These are phyloP conservation scores for Pocota personata DNA, from an alignment of 2,888 invertebrate species.

Conservation along the genomic window DNA sequence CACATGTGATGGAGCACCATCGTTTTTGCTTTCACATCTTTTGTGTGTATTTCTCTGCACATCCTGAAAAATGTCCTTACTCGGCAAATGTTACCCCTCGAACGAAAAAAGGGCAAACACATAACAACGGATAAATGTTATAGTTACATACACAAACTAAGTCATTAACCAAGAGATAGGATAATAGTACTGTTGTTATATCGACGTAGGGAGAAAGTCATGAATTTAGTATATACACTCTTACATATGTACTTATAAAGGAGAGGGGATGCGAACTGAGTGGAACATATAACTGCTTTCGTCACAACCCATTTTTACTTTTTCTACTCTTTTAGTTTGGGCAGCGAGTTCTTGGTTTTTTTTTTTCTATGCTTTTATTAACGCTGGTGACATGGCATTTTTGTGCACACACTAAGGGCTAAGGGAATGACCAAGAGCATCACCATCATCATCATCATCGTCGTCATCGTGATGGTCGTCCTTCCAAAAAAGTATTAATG, in stretches of 20 bases:
- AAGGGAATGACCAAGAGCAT: constrained; percentile 28
- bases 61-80: constrained; percentile 53
- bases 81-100: constrained; percentile 51
- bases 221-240: not conserved
- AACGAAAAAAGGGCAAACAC: constrained; percentile 53
- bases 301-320: constrained; percentile 37
- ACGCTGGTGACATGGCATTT: constrained; percentile 64
- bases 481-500: constrained; percentile 55
- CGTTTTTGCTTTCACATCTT: constrained; percentile 34
- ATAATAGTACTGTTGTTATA: constrained; percentile 66
- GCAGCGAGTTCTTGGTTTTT: not conserved
- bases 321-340: not conserved
- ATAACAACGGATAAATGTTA: constrained; percentile 68
- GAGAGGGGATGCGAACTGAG: not conserved
- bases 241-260: too few relatives aligned
- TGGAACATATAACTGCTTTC: constrained; percentile 44
- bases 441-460: constrained; percentile 35
- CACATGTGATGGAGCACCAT: constrained; percentile 60
- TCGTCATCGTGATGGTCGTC: not conserved
- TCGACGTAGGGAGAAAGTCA: constrained; percentile 5
- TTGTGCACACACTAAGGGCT: constrained; percentile 29
- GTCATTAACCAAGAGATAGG: constrained; percentile 69
- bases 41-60: constrained; percentile 39
- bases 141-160: constrained; percentile 66
- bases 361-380: constrained; percentile 28